Evolutionary conservation across 2,888 invertebrate genomes (phyloP).

Genomic region (Cephalotes varians): DNA sequence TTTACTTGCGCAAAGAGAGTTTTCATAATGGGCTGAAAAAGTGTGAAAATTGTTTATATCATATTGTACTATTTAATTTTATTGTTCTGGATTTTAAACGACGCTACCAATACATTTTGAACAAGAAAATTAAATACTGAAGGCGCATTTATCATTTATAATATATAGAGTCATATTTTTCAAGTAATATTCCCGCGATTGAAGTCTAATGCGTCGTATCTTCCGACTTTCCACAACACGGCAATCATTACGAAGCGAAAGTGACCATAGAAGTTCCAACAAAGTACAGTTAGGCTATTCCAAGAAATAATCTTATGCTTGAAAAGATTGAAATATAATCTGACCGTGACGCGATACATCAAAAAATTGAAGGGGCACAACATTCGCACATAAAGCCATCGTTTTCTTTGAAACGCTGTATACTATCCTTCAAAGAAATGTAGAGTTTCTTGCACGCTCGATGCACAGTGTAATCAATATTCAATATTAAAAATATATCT

Average conservation of each 20-base stretch:
- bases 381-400: neutral
- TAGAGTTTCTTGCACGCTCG: neutral
- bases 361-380: slow-evolving; percentile 3
- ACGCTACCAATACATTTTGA: neutral
- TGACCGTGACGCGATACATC: neutral
- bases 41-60: neutral
- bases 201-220: slow-evolving; percentile 6
- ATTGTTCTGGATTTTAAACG: neutral
- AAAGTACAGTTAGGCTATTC: slow-evolving; percentile 32
- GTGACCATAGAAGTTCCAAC: slow-evolving; percentile 17
- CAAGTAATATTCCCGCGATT: slow-evolving; percentile 22
- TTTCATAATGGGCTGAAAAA: neutral
- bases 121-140: neutral
- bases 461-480: neutral
- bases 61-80: neutral
- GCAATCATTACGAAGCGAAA: slow-evolving; percentile 42
- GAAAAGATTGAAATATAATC: slow-evolving; percentile 42
- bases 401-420: neutral
- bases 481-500: neutral
- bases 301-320: slow-evolving; percentile 20
- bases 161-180: neutral
- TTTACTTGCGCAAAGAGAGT: neutral
- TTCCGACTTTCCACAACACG: slow-evolving; percentile 41
- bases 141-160: neutral
- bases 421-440: neutral